Evolutionary conservation across 2,113 vertebrate species (phyloP).

Genomic region (Cryptotis parvus): DNA sequence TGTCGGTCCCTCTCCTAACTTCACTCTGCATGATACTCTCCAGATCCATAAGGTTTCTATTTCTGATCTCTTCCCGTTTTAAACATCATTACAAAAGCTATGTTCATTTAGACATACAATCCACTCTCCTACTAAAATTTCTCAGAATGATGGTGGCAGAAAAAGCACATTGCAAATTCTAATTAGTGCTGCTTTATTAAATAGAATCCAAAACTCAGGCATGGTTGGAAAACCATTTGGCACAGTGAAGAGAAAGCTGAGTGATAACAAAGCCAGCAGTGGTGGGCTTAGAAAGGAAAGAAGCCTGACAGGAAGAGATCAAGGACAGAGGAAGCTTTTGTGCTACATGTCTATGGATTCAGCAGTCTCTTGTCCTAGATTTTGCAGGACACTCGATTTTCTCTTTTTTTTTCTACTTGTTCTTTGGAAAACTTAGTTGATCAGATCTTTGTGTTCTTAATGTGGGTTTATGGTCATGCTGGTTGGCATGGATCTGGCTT

Average conservation of each 20-base stretch:
- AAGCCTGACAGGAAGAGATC: constrained; percentile 29
- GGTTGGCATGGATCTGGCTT: constrained; percentile 9
- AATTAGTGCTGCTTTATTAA: background rate
- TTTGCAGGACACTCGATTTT: constrained; percentile 30
- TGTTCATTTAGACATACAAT: background rate
- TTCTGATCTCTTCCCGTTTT: constrained; percentile 38
- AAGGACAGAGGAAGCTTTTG: constrained; percentile 14
- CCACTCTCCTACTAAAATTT: background rate
- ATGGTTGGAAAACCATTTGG: constrained; percentile 20
- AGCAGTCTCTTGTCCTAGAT: background rate
- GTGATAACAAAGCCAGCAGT: background rate
- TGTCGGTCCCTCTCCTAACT: no score
- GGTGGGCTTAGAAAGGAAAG: background rate
- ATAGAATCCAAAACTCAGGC: background rate
- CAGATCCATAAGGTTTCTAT: background rate
- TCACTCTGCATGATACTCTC: no score
- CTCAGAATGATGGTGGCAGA: background rate
- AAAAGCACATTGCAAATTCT: background rate
- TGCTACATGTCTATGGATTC: background rate
- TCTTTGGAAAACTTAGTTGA: constrained; percentile 13
- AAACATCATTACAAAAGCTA: background rate
- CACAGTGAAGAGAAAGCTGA: constrained; percentile 32
- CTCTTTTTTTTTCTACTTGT: background rate
- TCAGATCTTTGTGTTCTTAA: background rate
- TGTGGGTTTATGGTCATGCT: constrained; percentile 33